phyloP scores from a whole-genome alignment of 2,113 vertebrate species.

The Anser cygnoides region DNA sequence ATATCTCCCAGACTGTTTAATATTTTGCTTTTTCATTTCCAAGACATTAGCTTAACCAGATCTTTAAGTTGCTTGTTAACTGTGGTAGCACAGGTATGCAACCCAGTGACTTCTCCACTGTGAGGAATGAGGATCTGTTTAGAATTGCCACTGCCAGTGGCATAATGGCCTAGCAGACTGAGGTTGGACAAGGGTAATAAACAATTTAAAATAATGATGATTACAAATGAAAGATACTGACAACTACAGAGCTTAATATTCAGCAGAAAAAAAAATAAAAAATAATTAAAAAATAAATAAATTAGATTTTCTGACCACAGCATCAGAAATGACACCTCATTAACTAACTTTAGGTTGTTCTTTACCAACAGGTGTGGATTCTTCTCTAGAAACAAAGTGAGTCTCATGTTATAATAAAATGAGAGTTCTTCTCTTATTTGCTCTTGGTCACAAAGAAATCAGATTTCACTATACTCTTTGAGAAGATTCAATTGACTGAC shows the following conservation, averaged over 20 bases:
- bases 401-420: background rate
- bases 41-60: background rate
- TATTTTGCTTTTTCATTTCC: background rate
- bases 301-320: background rate
- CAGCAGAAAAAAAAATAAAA: background rate
- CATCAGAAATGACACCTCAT: background rate
- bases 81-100: accelerated
- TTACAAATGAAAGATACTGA: background rate
- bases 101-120: background rate
- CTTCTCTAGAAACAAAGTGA: background rate
- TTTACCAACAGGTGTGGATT: background rate
- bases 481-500: background rate
- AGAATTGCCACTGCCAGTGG: background rate
- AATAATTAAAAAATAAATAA: background rate
- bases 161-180: background rate
- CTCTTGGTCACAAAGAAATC: background rate
- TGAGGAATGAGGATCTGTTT: background rate
- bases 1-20: background rate
- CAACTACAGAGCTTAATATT: background rate
- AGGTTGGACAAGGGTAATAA: background rate
- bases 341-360: background rate
- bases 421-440: background rate
- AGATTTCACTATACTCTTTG: background rate
- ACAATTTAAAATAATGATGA: background rate
- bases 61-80: background rate